These are phyloP conservation scores for Tauraco erythrolophus DNA, from an alignment of 2,113 vertebrate genomes.

Conservation along the genomic window DNA sequence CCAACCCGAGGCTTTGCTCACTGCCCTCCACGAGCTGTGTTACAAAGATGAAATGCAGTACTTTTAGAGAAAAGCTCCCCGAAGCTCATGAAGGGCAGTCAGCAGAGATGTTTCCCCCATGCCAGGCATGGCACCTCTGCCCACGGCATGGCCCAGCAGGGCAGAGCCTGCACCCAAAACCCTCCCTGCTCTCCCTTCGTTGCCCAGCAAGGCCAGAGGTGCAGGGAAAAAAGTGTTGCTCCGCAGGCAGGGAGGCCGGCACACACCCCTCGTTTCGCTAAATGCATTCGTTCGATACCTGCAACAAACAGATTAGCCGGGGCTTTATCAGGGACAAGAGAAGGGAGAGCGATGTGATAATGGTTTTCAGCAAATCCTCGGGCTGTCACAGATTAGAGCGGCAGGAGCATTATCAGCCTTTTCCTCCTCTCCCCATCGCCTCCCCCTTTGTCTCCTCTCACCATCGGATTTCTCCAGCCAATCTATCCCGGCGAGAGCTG, in stretches of 20 bases:
- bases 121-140: background rate
- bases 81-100: rapidly evolving
- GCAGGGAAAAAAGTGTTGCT: background rate
- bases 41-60: rapidly evolving
- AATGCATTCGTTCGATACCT: slow-evolving; percentile 92
- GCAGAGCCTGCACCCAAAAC: background rate
- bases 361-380: slow-evolving; percentile 94
- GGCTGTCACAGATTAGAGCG: slow-evolving; percentile 94
- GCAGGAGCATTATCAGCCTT: slow-evolving; percentile 82
- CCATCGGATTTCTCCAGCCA: slow-evolving; percentile 91
- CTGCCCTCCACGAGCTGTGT: rapidly evolving
- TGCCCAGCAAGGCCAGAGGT: background rate
- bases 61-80: background rate
- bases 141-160: rapidly evolving
- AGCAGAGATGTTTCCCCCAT: background rate
- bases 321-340: slow-evolving; percentile 91
- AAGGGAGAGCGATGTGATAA: slow-evolving; percentile 86
- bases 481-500: slow-evolving; percentile 83
- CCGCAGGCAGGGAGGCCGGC: background rate
- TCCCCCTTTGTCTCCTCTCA: slow-evolving; percentile 80
- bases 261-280: slow-evolving; percentile 77
- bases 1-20: background rate
- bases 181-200: rapidly evolving
- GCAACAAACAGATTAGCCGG: slow-evolving; percentile 94
- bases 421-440: slow-evolving; percentile 69